phyloP scores from a whole-genome alignment of 2,888 invertebrate genomes.

The Ophioninae sp. region DNA sequence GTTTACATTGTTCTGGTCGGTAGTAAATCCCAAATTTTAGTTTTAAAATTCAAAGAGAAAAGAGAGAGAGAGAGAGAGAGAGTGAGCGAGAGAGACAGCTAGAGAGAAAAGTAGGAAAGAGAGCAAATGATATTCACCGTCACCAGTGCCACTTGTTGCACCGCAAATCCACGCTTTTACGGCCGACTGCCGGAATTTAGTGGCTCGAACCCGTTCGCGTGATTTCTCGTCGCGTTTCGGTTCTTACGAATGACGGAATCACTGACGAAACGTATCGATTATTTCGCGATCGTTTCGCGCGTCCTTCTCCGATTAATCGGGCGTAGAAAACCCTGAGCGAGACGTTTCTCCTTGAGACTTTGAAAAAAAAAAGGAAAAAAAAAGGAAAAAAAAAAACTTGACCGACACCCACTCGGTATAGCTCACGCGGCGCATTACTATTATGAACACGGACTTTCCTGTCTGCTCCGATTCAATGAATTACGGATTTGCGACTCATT shows the following conservation, averaged over 20 bases:
- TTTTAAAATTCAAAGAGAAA: neutral
- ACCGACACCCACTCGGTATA: constrained; percentile 14
- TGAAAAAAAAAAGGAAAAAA: constrained; percentile 3
- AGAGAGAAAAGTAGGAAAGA: constrained; percentile 8
- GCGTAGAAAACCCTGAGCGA: constrained; percentile 13
- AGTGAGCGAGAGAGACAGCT: constrained; percentile 32
- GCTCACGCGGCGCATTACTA: constrained; percentile 16
- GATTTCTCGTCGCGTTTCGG: neutral
- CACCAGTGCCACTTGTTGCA: constrained; percentile 65
- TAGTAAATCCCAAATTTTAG: too few species aligned
- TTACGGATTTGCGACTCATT: constrained; percentile 24
- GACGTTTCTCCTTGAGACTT: constrained; percentile 23
- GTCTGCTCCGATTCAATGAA: constrained; percentile 41
- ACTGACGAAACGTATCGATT: neutral
- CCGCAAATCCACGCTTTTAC: constrained; percentile 44
- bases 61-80: constrained; percentile 31
- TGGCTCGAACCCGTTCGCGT: neutral
- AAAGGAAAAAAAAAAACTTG: neutral
- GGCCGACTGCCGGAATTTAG: neutral
- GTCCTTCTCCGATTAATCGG: too few species aligned
- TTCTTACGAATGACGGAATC: constrained; percentile 11
- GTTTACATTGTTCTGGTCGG: too few species aligned
- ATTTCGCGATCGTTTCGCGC: neutral
- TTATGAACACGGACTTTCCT: constrained; percentile 22
- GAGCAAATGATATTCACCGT: constrained; percentile 52